These are phyloP conservation scores for Hypocryptadius cinnamomeus DNA, from an alignment of 2,113 vertebrate genomes.

Conservation along the genomic window DNA sequence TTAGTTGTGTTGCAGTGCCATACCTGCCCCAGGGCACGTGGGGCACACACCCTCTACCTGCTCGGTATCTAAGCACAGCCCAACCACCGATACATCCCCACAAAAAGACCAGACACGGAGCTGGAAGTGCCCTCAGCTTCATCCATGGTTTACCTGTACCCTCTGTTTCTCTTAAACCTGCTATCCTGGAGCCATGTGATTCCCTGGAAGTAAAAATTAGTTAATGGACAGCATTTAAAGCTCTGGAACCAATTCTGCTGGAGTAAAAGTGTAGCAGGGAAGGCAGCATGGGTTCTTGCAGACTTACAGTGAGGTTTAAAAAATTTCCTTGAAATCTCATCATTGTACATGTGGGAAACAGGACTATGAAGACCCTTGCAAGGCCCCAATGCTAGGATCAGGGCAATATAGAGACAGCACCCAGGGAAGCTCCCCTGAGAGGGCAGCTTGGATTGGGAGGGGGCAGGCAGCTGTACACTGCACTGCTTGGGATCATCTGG, in stretches of 20 bases:
- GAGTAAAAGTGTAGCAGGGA: not conserved
- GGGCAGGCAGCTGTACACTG: not conserved
- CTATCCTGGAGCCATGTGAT: not conserved
- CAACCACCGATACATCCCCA: accelerated
- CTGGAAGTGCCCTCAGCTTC: not conserved
- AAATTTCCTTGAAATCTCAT: not conserved
- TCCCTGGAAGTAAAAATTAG: not conserved
- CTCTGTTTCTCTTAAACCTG: not conserved
- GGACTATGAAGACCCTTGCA: not conserved
- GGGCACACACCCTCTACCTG: accelerated
- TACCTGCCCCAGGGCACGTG: accelerated
- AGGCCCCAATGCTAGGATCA: not conserved
- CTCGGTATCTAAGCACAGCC: not conserved
- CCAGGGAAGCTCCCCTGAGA: not conserved
- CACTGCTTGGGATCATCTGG: not conserved
- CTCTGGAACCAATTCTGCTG: not conserved
- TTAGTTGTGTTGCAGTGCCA: not conserved
- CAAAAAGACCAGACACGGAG: not conserved
- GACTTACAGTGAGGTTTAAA: not conserved
- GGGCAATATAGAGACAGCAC: not conserved
- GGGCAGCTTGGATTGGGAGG: not conserved
- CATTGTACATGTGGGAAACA: not conserved
- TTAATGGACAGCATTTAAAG: not conserved
- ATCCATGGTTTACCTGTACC: not conserved
- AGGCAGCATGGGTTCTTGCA: accelerated